A percentile compares a stretch with the other conserved stretches of the same genome.
Evolutionary conservation across 92 coral and sea anemone species (phyloP).

Genomic region (Galaxea fascicularis): DNA sequence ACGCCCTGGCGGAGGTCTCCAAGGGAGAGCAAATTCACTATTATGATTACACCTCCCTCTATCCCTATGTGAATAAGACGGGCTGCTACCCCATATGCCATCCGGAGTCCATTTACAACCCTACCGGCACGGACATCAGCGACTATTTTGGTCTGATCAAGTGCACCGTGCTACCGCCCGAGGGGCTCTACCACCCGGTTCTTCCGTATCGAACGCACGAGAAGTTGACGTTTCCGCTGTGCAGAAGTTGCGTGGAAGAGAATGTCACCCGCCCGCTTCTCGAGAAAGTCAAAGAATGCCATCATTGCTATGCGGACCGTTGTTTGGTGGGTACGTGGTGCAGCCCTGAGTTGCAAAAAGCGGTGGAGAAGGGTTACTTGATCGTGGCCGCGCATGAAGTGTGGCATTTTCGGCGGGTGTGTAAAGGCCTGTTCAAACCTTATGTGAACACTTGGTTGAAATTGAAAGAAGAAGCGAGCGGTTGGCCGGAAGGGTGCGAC

Average conservation of each 20-base stretch:
- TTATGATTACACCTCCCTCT: not conserved
- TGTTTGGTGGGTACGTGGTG: slow-evolving; percentile 33
- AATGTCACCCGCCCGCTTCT: not conserved
- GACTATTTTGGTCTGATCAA: not conserved
- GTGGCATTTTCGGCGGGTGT: slow-evolving; percentile 3
- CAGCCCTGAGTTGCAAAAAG: slow-evolving; percentile 1
- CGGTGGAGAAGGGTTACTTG: slow-evolving; percentile 2
- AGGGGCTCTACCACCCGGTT: slow-evolving; percentile 9
- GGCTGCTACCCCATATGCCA: not conserved
- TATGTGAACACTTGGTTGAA: slow-evolving; percentile 31
- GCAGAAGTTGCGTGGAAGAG: not conserved
- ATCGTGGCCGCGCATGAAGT: not conserved
- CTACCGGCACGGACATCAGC: not conserved
- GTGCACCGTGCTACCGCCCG: not conserved
- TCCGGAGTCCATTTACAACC: not conserved
- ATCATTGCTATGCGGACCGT: not conserved
- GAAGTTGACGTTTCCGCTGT: slow-evolving; percentile 4
- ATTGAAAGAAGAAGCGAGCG: slow-evolving; percentile 18
- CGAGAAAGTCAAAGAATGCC: not conserved
- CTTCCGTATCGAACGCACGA: slow-evolving; percentile 15
- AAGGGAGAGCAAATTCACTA: not conserved
- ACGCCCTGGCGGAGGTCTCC: not conserved
- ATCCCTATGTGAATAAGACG: slow-evolving; percentile 3
- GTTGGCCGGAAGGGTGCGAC: slow-evolving; percentile 6
- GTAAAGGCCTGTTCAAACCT: not conserved